Base-by-base conservation (phyloP, 2,113 vertebrate genomes). In the Catharus minimus region DNA sequence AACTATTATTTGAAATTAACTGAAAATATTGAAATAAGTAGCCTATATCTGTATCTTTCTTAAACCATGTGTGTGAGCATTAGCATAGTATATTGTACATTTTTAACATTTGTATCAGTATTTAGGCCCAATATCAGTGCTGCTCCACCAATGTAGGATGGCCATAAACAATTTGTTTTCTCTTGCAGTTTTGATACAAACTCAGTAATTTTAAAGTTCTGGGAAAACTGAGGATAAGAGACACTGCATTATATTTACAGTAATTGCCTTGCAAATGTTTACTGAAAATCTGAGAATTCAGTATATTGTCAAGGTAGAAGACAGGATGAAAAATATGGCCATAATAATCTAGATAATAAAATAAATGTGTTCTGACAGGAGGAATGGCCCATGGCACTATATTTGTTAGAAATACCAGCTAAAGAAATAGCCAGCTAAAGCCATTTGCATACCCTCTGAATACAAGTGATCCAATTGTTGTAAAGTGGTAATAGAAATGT, bases 391-490 rank as follows among this genome's bases (percentile, higher is more conserved):
- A 14, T 78, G 72, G 64, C 57, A 28, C 58, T 75, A 5, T 55
- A 39, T 66, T 78, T 87, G 49, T 86, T 78, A 68, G 43, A 90
- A 94, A 79, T 65, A 82, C 15, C 65, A 78, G 60, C 36, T 89
- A 72, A 84, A 93, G 46, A 16, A 84, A 69, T 79, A 93, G 60
- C 87, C 33, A 66, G 64, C 85, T 86, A 62, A 86, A 85, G 24
- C 13, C n/a, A 56, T 77, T 90, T 92, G 19, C 58, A 66, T 55
- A 47, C n/a, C 13, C 76, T 80, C 52, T 55, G 60, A 68, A 79
- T 43, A 64, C 9, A 85, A 86, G 28, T 3, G 5, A 60, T 83
- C 41, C 30, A 55, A 15, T 76, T 43, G 50, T 67, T 77, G 44
- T 38, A 50, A 80, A 77, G 7, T 39, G 43, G 28, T 49, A 71